Base-by-base conservation (phyloP, 2,113 vertebrate species). In the Oreochromis tanganicae region DNA sequence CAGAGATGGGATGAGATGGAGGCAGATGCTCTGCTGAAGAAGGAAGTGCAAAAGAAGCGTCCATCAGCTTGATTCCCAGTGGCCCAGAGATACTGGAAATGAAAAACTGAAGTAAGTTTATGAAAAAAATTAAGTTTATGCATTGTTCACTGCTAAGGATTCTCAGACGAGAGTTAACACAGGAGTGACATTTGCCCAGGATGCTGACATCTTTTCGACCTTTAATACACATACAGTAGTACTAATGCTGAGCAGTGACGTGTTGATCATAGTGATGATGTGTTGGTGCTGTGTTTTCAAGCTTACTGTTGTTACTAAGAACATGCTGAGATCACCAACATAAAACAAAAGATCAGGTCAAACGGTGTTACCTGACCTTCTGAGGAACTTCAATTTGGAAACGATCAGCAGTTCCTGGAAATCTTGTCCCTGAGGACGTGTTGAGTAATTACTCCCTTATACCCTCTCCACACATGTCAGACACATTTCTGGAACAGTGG, bases 401-500 rank as follows among this genome's bases (percentile, higher is more conserved):
- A 50, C 4, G 0, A 50, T 78, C 6, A 48, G 24, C 24, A 78
- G 71, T 50, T 50, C 41, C 16, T 12, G 55, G 9, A 83, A 82
- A n/a, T 11, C 6, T 32, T 38, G n/a, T 38, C 24, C n/a, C 19
- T 2, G 54, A 34, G 11, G 54, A 24, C 43, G 1, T 81, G 41
- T 13, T 61, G 9, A 2, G 21, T 87, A 80, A 90, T 82, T 57
- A 78, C 61, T 61, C 81, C 43, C 32, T 56, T 52, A 80, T 63
- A 71, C 36, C 68, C 21, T 52, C 48, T 57, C 16, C 57, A 56
- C 84, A 90, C 21, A 59, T 50, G 71, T 80, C 54, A 3, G 50
- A 86, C 88, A 63, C 1, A 41, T 88, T 88, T 84, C 56, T 79
- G 54, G 63, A 81, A 14, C 57, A 81, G 12, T 12, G 52, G 7